Evolutionary conservation across 2,113 vertebrate species (phyloP), one percentile per base, ranked within the genome.

Genomic region (Mohoua ochrocephala): DNA sequence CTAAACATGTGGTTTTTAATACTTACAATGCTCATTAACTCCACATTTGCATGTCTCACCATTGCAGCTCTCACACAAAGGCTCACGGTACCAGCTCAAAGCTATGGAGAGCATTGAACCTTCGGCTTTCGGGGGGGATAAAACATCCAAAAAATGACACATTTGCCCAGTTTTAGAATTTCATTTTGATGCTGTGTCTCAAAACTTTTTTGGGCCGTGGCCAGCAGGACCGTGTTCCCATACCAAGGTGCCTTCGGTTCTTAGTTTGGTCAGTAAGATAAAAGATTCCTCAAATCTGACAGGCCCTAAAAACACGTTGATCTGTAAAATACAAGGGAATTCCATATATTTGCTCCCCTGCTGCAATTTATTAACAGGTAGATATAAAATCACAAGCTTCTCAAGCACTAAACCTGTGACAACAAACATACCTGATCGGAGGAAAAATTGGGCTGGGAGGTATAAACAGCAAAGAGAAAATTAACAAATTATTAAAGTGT

Each of bases 1-100:
- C 85, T 37, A 90, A 97, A 93, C 93, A 90, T 80, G 87, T 73
- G 87, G 87, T 75, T 96, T 95, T 93, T 96, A 90, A 85, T 91
- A 86, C 87, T 76, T 67, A 63, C 59, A 81, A 7, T 88, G 78
- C 91, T 95, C 93, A 61, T 80, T 52, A 88, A 64, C 59, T 31
- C 39, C 10, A 31, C 70, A 85, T 56, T 85, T 87, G 85, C 37
- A 39, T 54, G 73, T 59, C 79, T 59, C 33, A 30, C 60, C 50
- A n/a, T 9, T 56, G 23, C 44, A 53, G 20, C 54, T 47, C 71
- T 47, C 39, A 33, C 23, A 54, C 31, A 63, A 63, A 75, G 69
- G 61, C 33, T 74, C 23, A 73, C 1, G 9, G 64, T 12, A 45
- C 15, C 30, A 39, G 53, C 82, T 54, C 67, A 74, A 21, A 77